Evolutionary conservation across 2,113 vertebrate species (phyloP).

Genomic region (Addax nasomaculatus): DNA sequence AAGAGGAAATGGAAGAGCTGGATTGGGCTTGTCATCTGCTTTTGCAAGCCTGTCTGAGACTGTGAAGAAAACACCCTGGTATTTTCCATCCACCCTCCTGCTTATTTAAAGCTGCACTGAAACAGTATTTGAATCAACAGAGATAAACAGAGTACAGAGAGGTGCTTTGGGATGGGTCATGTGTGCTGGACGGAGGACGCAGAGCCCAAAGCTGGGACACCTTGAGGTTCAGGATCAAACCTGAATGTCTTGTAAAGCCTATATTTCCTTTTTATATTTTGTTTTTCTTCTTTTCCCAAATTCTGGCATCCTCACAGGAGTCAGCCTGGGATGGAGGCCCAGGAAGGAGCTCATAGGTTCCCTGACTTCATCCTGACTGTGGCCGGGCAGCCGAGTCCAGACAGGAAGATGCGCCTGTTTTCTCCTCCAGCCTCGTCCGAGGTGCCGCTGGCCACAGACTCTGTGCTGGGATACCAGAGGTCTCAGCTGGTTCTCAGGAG

Average conservation of each 20-base stretch:
- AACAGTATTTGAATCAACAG: not conserved
- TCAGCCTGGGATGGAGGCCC: not conserved
- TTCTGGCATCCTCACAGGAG: not conserved
- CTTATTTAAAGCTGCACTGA: not conserved
- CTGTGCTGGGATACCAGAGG: not conserved
- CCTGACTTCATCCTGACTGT: not conserved
- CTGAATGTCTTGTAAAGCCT: not conserved
- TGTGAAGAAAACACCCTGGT: not conserved
- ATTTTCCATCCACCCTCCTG: not conserved
- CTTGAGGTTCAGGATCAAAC: not conserved
- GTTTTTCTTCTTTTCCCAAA: not conserved
- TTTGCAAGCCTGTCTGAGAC: not conserved
- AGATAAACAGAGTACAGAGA: not conserved
- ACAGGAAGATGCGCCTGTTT: accelerated
- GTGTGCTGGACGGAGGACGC: no score
- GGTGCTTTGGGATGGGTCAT: accelerated
- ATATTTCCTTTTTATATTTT: not conserved
- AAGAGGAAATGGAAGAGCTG: not conserved
- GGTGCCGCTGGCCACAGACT: not conserved
- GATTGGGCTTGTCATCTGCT: not conserved
- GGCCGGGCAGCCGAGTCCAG: no score
- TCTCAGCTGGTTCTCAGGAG: not conserved
- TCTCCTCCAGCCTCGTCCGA: not conserved
- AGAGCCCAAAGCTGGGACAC: not conserved
- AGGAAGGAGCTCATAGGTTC: not conserved